A percentile compares a stretch with the other conserved stretches of the same genome.
Evolutionary conservation across 2,113 vertebrate genomes (phyloP).

Genomic region (Lagenorhynchus albirostris): DNA sequence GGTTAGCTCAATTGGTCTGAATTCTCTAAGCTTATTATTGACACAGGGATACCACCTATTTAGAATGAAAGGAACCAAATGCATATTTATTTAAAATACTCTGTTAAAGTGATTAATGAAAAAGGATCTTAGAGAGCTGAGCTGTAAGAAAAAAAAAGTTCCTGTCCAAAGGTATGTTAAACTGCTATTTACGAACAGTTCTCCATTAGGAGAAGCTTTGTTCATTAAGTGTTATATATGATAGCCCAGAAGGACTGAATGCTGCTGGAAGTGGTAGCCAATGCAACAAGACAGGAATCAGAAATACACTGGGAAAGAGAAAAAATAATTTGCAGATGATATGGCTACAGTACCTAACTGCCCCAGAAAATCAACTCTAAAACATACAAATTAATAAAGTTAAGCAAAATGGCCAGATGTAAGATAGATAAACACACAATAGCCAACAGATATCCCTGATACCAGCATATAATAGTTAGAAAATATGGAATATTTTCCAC

Average conservation of each 20-base stretch:
- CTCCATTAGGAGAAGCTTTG: background rate
- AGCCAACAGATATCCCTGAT: background rate
- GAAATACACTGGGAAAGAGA: background rate
- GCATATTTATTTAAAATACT: conserved; percentile 25
- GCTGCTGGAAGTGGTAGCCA: background rate
- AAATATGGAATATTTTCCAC: background rate
- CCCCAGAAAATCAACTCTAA: background rate
- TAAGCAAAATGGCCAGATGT: background rate
- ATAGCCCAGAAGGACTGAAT: background rate
- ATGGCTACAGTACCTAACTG: background rate
- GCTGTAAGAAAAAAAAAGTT: background rate
- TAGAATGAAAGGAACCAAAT: background rate
- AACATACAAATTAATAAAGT: background rate
- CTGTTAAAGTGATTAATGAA: background rate
- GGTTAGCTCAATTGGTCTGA: background rate
- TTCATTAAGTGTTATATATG: background rate
- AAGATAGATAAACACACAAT: background rate
- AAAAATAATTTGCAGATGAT: background rate
- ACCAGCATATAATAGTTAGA: background rate
- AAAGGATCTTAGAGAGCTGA: background rate
- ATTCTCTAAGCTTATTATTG: background rate
- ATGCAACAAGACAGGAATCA: background rate
- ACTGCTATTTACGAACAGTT: background rate
- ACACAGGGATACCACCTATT: background rate
- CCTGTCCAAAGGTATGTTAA: background rate